Evolutionary conservation across 2,888 invertebrate genomes (phyloP), one percentile per base, ranked within the genome.

Genomic region (Drosophila bunnanda): DNA sequence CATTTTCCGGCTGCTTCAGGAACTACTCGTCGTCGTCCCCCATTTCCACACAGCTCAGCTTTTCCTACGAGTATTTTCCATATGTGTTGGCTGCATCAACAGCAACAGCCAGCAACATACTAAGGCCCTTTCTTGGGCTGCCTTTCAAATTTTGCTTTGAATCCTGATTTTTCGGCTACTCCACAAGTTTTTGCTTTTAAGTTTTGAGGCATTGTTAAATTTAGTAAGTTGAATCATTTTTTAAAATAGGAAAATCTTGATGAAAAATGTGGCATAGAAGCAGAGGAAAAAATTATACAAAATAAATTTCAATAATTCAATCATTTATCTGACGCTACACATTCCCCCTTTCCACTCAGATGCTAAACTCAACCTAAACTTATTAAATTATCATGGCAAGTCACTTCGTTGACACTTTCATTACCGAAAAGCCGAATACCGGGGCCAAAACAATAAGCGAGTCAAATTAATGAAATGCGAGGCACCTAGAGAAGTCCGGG

Each of bases 381-480:
- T 75, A 82, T 82, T 86, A 80, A 71, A 74, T 75, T 86, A 83
- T 79, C 79, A 82, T 78, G 77, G 87, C 87, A 84, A 83, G 80
- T 83, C 87, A 87, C 80, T 87, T 83, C 66, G 54, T 67, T 67
- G 71, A 57, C 68, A 70, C 54, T 72, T 68, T 70, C 55, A 44
- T 20, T 43, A 46, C 50, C 48, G 32, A 39, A 58, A 36, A 53
- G 17, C 36, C 17, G 61, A 43, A 54, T n/a, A n/a, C 39, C n/a
- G 15, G 13, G 48, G 28, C 61, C 41, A 43, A 57, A 60, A 48
- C 57, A 75, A 81, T 83, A 87, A 70, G 80, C 38, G 38, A 43
- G 34, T 57, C 59, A 78, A 77, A 69, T 78, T 84, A 87, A 82
- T 87, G 85, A 84, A 83, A 82, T 87, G 84, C 78, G 80, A 84